Conservation (phyloP, 2,888 invertebrate species). For the Metopia argyrocephala region DNA sequence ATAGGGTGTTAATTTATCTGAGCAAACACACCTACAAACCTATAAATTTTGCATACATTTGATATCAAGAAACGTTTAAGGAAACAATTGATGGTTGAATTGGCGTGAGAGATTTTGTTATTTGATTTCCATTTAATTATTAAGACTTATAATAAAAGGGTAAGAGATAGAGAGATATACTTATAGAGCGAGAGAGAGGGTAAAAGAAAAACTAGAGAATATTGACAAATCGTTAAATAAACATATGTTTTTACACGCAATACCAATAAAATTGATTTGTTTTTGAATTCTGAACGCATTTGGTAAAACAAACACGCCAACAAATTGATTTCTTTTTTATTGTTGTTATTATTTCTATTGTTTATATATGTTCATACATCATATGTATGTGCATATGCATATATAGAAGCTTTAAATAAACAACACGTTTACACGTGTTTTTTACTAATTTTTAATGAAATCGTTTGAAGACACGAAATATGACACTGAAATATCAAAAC, state of each 20-base stretch:
- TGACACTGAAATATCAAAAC: not conserved
- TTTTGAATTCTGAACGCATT: not conserved
- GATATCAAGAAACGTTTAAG: too few species aligned
- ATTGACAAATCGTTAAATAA: slow-evolving; percentile 42
- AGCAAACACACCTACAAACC: too few species aligned
- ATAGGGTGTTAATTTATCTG: too few species aligned
- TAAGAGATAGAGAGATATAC: not conserved
- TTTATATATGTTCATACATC: not conserved
- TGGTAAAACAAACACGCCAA: slow-evolving; percentile 13
- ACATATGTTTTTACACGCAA: not conserved
- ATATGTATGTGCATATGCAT: too few species aligned
- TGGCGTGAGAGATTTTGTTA: too few species aligned
- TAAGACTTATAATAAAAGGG: not conserved
- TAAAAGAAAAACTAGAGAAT: too few species aligned
- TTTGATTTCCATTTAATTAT: too few species aligned
- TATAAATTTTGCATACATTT: too few species aligned
- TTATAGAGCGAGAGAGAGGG: not conserved
- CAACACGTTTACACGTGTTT: not conserved
- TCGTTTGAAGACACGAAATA: not conserved
- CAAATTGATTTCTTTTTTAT: slow-evolving; percentile 13
- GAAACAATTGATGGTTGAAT: too few species aligned
- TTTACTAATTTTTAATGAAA: not conserved
- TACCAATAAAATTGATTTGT: not conserved
- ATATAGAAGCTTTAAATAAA: not conserved
- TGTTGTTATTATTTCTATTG: not conserved